phyloP scores from a whole-genome alignment of 2,888 invertebrate species.

The Hemaris fuciformis region DNA sequence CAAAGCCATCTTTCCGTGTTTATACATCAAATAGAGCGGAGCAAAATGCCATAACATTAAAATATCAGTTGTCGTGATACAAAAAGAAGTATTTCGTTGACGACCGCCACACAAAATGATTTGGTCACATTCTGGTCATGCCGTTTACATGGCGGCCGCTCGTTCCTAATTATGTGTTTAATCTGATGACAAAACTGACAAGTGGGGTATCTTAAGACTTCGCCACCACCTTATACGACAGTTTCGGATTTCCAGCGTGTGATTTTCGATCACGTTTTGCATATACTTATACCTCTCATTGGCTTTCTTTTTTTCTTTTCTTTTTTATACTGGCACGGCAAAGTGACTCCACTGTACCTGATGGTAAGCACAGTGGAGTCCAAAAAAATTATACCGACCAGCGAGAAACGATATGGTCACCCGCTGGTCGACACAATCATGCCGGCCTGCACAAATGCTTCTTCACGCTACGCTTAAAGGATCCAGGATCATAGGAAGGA shows the following conservation, averaged over 20 bases:
- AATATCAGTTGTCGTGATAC: neutral
- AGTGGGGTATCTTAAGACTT: conserved; percentile 39
- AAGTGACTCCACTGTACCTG: too few species aligned
- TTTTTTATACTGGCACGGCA: too few species aligned
- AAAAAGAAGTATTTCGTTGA: conserved; percentile 30
- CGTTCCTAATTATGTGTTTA: conserved; percentile 62
- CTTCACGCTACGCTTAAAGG: too few species aligned
- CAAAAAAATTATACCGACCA: too few species aligned
- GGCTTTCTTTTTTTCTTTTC: too few species aligned
- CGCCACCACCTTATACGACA: conserved; percentile 37
- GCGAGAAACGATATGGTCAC: too few species aligned
- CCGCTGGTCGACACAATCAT: too few species aligned
- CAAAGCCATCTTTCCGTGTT: too few species aligned
- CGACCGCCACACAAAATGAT: conserved; percentile 67
- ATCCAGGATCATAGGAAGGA: too few species aligned
- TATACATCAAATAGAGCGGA: neutral
- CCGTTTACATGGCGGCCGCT: conserved; percentile 55
- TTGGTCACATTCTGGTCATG: conserved; percentile 71
- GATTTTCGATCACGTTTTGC: neutral
- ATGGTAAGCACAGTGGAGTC: too few species aligned
- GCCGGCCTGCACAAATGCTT: too few species aligned
- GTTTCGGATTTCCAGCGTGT: conserved; percentile 9
- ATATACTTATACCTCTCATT: neutral
- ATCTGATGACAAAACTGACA: conserved; percentile 43
- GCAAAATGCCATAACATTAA: neutral